Conservation (phyloP, 2,797 vertebrate genomes). For the Neosalanx taihuensis region DNA sequence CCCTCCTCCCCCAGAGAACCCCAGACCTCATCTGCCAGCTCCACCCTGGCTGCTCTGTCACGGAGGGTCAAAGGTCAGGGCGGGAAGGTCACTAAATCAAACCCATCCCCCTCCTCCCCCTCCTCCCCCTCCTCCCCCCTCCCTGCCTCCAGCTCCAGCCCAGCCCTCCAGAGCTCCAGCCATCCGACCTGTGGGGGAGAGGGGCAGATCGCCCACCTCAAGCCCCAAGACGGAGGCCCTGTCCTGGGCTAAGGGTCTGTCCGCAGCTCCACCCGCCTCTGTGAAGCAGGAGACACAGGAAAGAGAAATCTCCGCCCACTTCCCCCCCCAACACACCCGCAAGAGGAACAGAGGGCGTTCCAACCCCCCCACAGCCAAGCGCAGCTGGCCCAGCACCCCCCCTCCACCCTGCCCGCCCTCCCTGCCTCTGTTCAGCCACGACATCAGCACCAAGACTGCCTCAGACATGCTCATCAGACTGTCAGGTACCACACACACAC, state of each 20-base stretch:
- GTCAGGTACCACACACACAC: conserved; percentile 79
- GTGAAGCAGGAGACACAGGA: conserved; percentile 81
- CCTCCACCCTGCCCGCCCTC: conserved; percentile 45
- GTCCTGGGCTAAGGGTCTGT: conserved; percentile 10
- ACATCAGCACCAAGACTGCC: conserved; percentile 95
- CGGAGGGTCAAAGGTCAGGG: too few relatives aligned
- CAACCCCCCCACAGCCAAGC: conserved; percentile 26
- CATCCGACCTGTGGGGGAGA: not conserved
- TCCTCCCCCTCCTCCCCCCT: conserved; percentile 22
- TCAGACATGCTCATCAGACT: conserved; percentile 98
- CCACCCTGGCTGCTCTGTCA: not conserved
- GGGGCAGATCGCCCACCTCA: not conserved
- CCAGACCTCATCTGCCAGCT: not conserved
- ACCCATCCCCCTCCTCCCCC: not conserved
- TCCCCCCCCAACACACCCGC: conserved; percentile 60
- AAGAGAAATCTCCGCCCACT: conserved; percentile 59
- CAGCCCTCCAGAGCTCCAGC: not conserved
- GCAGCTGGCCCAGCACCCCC: not conserved
- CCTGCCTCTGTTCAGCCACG: conserved; percentile 92
- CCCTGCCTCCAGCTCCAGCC: conserved; percentile 22
- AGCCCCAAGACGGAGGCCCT: not conserved
- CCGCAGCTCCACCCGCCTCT: conserved; percentile 39
- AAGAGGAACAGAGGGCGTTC: conserved; percentile 7
- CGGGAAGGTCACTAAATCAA: too few relatives aligned
- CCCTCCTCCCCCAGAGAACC: not conserved